A percentile compares a stretch with the other conserved stretches of the same genome.
phyloP scores from a whole-genome alignment of 2,888 invertebrate genomes.

The Drosophila mercatorum region DNA sequence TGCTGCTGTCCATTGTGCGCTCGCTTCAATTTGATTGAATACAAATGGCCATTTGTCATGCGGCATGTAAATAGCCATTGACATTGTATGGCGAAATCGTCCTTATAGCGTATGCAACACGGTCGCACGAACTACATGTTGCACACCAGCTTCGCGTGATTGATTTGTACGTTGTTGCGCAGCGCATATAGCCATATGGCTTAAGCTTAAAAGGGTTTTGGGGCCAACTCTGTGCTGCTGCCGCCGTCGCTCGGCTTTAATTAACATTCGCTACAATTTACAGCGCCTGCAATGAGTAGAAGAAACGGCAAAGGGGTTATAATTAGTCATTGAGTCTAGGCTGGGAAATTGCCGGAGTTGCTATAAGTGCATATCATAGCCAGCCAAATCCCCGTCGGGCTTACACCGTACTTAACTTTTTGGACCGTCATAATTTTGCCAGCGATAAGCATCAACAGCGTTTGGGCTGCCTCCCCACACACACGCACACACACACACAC shows the following conservation, averaged over 20 bases:
- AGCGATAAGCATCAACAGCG: constrained; percentile 66
- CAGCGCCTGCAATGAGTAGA: constrained; percentile 50
- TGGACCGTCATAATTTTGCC: constrained; percentile 59
- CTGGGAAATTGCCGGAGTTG: constrained; percentile 26
- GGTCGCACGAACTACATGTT: constrained; percentile 58
- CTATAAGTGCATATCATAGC: constrained; percentile 23
- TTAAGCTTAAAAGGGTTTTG: background rate
- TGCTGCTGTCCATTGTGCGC: constrained; percentile 37
- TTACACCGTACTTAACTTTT: constrained; percentile 63
- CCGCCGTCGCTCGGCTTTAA: constrained; percentile 43
- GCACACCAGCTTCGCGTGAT: constrained; percentile 34
- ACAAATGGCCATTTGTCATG: constrained; percentile 70
- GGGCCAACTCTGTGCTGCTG: constrained; percentile 13
- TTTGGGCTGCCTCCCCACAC: constrained; percentile 27
- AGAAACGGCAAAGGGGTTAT: constrained; percentile 41
- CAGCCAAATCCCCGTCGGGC: constrained; percentile 33
- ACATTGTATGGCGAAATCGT: constrained; percentile 54
- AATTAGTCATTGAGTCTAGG: constrained; percentile 65
- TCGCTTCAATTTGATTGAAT: constrained; percentile 56
- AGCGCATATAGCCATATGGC: constrained; percentile 8
- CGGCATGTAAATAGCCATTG: constrained; percentile 73
- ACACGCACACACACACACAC: constrained; percentile 8
- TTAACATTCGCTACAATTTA: constrained; percentile 55
- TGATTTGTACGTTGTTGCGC: constrained; percentile 52
- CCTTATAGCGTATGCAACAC: constrained; percentile 25